Evolutionary conservation across 2,888 invertebrate genomes (phyloP).

Genomic region (Parnassius smintheus): DNA sequence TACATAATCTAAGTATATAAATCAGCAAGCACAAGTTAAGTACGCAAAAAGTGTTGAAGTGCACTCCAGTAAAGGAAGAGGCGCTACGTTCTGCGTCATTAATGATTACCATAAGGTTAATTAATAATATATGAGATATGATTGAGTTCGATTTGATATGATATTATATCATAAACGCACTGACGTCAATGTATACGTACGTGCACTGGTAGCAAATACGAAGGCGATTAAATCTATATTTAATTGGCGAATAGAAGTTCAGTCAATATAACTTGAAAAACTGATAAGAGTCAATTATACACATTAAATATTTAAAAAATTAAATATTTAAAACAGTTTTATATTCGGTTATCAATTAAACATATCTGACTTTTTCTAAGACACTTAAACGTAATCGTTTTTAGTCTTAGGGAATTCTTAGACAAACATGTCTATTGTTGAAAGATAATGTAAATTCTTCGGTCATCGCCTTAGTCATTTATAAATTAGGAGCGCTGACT

Average conservation of each 20-base stretch:
- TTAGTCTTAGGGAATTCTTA: slow-evolving; percentile 4
- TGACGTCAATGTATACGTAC: slow-evolving; percentile 17
- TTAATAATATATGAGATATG: slow-evolving; percentile 37
- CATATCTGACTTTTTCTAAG: too few species aligned
- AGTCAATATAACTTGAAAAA: too few species aligned
- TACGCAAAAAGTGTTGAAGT: too few species aligned
- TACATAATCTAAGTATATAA: too few species aligned
- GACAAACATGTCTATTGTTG: slow-evolving; percentile 22
- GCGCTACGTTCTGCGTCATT: not conserved
- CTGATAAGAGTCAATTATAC: too few species aligned
- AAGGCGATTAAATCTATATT: not conserved
- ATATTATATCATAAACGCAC: slow-evolving; percentile 38
- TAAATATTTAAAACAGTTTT: too few species aligned
- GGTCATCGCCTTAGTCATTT: slow-evolving; percentile 28
- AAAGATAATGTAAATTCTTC: slow-evolving; percentile 24
- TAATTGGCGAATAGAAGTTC: too few species aligned
- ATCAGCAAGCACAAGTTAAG: too few species aligned
- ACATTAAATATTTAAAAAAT: too few species aligned
- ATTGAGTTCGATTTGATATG: slow-evolving; percentile 51
- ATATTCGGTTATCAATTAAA: too few species aligned
- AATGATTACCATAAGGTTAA: not conserved
- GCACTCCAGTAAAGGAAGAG: too few species aligned
- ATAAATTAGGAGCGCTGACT: slow-evolving; percentile 47
- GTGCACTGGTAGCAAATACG: slow-evolving; percentile 4
- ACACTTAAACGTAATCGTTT: slow-evolving; percentile 8